These are phyloP conservation scores for Umimayanthus chanpuru DNA, from an alignment of 92 coral and sea anemone species.

Conservation along the genomic window DNA sequence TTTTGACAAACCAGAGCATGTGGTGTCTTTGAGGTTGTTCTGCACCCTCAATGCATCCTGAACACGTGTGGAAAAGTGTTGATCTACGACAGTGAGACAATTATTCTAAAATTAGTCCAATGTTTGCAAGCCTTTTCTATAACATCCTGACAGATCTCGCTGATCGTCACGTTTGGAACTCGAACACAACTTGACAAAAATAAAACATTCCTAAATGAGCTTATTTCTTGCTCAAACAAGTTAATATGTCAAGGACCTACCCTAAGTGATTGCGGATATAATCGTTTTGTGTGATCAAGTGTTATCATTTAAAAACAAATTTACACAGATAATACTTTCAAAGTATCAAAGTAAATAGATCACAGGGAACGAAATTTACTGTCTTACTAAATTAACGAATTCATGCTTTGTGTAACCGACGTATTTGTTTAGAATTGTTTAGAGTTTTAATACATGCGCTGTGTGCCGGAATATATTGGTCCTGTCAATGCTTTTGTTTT, in stretches of 20 bases:
- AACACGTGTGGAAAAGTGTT: slow-evolving; percentile 13
- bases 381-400: slow-evolving; percentile 51
- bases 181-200: slow-evolving; percentile 13
- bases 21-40: not conserved
- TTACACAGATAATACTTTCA: slow-evolving; percentile 50
- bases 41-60: not conserved
- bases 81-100: not conserved
- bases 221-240: slow-evolving; percentile 39
- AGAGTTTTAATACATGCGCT: slow-evolving; percentile 33
- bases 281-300: slow-evolving; percentile 38
- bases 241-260: slow-evolving; percentile 14
- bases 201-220: slow-evolving; percentile 42
- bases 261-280: slow-evolving; percentile 36
- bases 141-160: not conserved
- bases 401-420: slow-evolving; percentile 50
- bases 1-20: not conserved
- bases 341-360: slow-evolving; percentile 60
- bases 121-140: not conserved
- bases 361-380: slow-evolving; percentile 43
- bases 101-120: slow-evolving; percentile 42
- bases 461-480: slow-evolving; percentile 26
- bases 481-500: not conserved
- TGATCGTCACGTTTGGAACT: not conserved
- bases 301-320: slow-evolving; percentile 54
- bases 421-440: slow-evolving; percentile 51